Base-by-base conservation (phyloP, 2,797 vertebrate genomes). In the Pyrocephalus nanus region DNA sequence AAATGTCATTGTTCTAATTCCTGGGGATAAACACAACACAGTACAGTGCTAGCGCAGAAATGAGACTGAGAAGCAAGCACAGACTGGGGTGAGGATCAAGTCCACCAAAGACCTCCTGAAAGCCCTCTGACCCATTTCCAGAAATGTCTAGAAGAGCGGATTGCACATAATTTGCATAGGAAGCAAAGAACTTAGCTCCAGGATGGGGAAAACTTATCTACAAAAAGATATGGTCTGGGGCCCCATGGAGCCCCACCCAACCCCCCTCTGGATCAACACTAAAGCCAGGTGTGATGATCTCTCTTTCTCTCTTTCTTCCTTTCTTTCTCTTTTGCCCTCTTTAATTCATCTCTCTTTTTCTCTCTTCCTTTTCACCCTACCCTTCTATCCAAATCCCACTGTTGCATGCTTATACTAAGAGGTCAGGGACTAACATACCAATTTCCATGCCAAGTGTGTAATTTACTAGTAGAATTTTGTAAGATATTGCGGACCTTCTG, bases 141-240 rank as follows among this genome's bases (percentile, higher is more conserved):
- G 50, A 51, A 83, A 62, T 11, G 14, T 51, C 64, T n/a, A 38
- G 36, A 57, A n/a, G 43, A 76, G n/a, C 0, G 0, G 10, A 38
- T 16, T 57, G 11, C 27, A 26, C 8, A 71, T 30, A 51, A 53
- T 58, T 53, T 51, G 38, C 8, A 58, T 22, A 30, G 17, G 25
- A 83, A 53, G 23, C 3, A 51, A 71, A 29, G 19, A 71, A 30
- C 17, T 42, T 69, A 51, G 5, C 18, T 71, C 2, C 12, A 22
- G 3, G n/a, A 2, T 51, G 8, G 20, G 23, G 11, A 51, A 64
- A 83, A 51, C 6, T 25, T n/a, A 45, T 8, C 20, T 57, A 22
- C 57, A 38, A 50, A 64, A 76, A 76, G 26, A 11, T 13, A 43
- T 16, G 15, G 7, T 42, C 16, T 42, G 42, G 42, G 15, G 23